phyloP scores from a whole-genome alignment of 2,113 vertebrate genomes.

The Esox niger region DNA sequence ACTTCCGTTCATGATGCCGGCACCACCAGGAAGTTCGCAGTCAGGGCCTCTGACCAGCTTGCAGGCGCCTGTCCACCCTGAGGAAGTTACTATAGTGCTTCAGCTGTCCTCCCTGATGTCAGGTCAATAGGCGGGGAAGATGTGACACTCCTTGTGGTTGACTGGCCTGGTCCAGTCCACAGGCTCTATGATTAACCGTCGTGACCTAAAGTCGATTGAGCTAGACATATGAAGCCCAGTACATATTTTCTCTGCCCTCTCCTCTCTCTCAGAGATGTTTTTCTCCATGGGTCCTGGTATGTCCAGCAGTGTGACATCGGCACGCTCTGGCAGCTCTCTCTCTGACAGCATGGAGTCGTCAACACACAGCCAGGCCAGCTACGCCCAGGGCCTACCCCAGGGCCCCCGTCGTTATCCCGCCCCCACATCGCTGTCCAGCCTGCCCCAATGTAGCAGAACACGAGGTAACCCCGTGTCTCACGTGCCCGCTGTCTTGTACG shows the following conservation, averaged over 20 bases:
- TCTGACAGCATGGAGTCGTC: conserved; percentile 85
- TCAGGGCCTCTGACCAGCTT: no score
- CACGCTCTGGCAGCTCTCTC: conserved; percentile 79
- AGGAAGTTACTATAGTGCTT: no score
- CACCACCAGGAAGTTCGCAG: no score
- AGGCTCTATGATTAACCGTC: no score
- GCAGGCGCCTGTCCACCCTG: no score
- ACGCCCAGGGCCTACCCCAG: conserved; percentile 64
- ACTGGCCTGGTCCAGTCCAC: no score
- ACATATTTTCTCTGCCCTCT: neutral
- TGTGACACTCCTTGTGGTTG: no score
- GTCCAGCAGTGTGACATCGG: conserved; percentile 79
- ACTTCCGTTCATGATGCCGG: no score
- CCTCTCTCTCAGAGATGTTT: conserved; percentile 81
- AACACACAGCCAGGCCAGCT: conserved; percentile 70
- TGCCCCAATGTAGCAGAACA: conserved; percentile 62
- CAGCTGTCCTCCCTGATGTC: no score
- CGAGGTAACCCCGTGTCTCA: conserved; percentile 60
- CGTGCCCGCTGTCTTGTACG: neutral
- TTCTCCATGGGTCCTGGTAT: conserved; percentile 86
- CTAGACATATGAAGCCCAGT: no score
- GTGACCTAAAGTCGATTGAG: no score
- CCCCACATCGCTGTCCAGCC: conserved; percentile 67
- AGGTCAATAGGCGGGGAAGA: no score
- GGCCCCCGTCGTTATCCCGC: conserved; percentile 75